A percentile compares a stretch with the other conserved stretches of the same genome.
phyloP scores from a whole-genome alignment of 2,888 invertebrate species.

The Drosophila kokeensis region DNA sequence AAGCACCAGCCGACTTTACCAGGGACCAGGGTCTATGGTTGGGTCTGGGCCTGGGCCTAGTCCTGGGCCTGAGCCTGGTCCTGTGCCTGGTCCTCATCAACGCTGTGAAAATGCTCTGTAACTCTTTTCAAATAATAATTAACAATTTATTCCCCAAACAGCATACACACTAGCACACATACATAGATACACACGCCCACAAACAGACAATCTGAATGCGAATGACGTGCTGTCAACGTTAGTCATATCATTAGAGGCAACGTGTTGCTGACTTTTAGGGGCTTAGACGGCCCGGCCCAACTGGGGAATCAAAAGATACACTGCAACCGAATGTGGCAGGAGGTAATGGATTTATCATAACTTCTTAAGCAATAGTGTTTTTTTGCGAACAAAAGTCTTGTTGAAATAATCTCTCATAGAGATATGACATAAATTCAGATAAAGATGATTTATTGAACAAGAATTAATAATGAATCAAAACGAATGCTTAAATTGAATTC shows the following conservation, averaged over 20 bases:
- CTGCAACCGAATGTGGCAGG: constrained; percentile 30
- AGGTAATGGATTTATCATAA: neutral
- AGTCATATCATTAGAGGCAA: constrained; percentile 82
- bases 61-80: constrained; percentile 2
- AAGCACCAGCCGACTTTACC: constrained; percentile 38
- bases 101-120: constrained; percentile 63
- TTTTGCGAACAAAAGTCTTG: neutral
- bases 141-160: constrained; percentile 81
- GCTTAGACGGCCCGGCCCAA: constrained; percentile 40
- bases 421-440: neutral
- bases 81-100: constrained; percentile 38
- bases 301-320: constrained; percentile 63
- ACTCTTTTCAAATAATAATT: constrained; percentile 81
- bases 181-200: constrained; percentile 28
- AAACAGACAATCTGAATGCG: constrained; percentile 67
- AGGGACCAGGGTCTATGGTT: neutral
- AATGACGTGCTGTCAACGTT: constrained; percentile 76
- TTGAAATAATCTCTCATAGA: neutral
- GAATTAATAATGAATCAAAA: neutral
- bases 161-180: constrained; percentile 36
- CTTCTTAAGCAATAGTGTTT: neutral
- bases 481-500: neutral
- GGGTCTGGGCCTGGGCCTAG: neutral
- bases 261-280: constrained; percentile 78
- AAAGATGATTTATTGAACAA: neutral